A percentile compares a stretch with the other conserved stretches of the same genome.
phyloP scores from a whole-genome alignment of 2,797 vertebrate species.

The Coregonus ussuriensis region DNA sequence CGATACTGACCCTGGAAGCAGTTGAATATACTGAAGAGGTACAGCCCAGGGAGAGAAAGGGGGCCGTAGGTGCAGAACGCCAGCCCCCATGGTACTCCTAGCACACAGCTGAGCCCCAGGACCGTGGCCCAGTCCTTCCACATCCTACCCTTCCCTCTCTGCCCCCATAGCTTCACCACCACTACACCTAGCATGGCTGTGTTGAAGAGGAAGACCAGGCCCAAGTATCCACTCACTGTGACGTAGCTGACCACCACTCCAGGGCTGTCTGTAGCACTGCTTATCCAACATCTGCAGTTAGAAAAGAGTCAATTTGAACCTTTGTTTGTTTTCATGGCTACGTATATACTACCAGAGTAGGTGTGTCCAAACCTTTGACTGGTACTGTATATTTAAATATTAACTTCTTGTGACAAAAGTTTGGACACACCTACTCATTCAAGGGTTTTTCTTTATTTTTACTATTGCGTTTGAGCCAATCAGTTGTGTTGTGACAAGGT shows the following conservation, averaged over 20 bases:
- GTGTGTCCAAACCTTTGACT: too few species aligned
- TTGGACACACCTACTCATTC: too few species aligned
- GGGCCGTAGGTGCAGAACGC: conserved; percentile 61
- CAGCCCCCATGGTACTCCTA: conserved; percentile 80
- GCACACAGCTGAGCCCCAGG: conserved; percentile 79
- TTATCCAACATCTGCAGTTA: conserved; percentile 72
- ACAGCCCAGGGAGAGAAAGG: conserved; percentile 69
- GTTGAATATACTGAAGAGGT: conserved; percentile 83
- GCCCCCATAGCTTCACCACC: conserved; percentile 70
- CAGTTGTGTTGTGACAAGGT: too few species aligned
- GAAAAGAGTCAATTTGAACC: background rate
- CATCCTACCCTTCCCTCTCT: conserved; percentile 48
- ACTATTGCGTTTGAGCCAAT: too few species aligned
- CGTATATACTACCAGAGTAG: too few species aligned
- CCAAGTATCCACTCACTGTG: conserved; percentile 80
- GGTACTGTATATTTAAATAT: too few species aligned
- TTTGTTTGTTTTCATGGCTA: background rate
- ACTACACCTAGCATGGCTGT: conserved; percentile 80
- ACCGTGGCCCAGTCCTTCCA: conserved; percentile 76
- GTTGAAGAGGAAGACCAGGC: conserved; percentile 84
- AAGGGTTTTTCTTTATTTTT: too few species aligned
- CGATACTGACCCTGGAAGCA: conserved; percentile 77
- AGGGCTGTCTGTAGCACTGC: conserved; percentile 4
- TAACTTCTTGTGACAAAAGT: too few species aligned
- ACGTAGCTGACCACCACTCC: conserved; percentile 60